These are phyloP conservation scores for Ahaetulla prasina DNA, from an alignment of 2,113 vertebrate genomes.

Conservation along the genomic window DNA sequence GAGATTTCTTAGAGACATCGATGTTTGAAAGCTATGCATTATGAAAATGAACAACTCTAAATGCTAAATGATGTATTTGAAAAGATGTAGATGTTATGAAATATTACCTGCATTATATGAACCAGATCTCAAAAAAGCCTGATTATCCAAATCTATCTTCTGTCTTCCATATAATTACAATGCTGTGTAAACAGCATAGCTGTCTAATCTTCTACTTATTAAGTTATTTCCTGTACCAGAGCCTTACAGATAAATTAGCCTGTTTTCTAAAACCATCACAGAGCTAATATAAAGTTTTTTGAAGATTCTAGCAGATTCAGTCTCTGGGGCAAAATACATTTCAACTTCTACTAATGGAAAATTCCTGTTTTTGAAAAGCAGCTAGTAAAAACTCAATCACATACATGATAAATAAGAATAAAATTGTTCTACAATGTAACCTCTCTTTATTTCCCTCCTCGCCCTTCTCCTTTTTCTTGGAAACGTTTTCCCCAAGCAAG, in stretches of 20 bases:
- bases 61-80: conserved; percentile 7
- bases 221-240: background rate
- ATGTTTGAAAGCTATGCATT: conserved; percentile 24
- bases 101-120: conserved; percentile 4
- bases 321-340: background rate
- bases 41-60: conserved; percentile 10
- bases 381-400: background rate
- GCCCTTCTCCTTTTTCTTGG: background rate
- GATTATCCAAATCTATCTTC: background rate
- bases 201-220: background rate
- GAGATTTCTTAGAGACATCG: conserved; percentile 8
- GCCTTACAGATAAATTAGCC: background rate
- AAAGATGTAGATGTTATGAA: conserved; percentile 19
- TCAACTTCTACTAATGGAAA: background rate
- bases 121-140: background rate
- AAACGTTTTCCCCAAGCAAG: background rate
- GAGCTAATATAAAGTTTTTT: background rate
- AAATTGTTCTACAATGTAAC: background rate
- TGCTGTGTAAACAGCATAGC: background rate
- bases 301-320: background rate
- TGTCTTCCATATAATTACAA: background rate
- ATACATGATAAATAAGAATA: background rate
- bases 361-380: background rate
- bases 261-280: background rate
- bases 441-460: background rate